Base-by-base conservation (phyloP, 2,888 invertebrate genomes). In the Papilio protenor region DNA sequence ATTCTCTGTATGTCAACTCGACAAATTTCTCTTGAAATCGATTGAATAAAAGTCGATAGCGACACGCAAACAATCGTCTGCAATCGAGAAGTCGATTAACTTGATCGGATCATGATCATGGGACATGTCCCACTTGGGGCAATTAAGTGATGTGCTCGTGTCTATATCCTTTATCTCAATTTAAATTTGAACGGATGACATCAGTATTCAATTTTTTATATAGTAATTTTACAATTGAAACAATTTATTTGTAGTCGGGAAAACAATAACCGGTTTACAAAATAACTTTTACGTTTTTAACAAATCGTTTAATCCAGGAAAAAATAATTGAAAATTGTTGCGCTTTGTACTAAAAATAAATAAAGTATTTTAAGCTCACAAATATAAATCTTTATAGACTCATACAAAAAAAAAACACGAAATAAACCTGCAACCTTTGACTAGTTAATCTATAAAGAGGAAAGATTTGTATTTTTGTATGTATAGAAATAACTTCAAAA, bases 61-160 rank as follows among this genome's bases (percentile, higher is more conserved):
- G 18, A 40, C 33, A 33, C 33, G 33, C 40, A 27, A 27, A 61
- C 61, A 66, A 66, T 66, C 33, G 64, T 18, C 10, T 40, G 8
- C 33, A 66, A 66, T 66, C 64, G 3, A 66, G 64, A 66, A 66
- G 40, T 40, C 64, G 33, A 66, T 71, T 27, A 52, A 52, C 8
- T 18, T n/a, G n/a, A n/a, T 52, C 52, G 49, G 71, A 2, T 27
- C n/a, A n/a, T n/a, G n/a, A n/a, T n/a, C n/a, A n/a, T n/a, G n/a
- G n/a, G n/a, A n/a, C 27, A 27, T 52, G 71, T 71, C 71, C 49
- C 71, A 71, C 49, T 71, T 71, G 52, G 49, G 71, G 23, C 27
- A 71, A 71, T 71, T 71, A 71, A 71, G 49, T 71, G 70, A 71
- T 71, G 71, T 18, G 52, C 23, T 21, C 18, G 49, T 71, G 40